Conservation (phyloP, 2,797 vertebrate genomes). For the Allobates femoralis region DNA sequence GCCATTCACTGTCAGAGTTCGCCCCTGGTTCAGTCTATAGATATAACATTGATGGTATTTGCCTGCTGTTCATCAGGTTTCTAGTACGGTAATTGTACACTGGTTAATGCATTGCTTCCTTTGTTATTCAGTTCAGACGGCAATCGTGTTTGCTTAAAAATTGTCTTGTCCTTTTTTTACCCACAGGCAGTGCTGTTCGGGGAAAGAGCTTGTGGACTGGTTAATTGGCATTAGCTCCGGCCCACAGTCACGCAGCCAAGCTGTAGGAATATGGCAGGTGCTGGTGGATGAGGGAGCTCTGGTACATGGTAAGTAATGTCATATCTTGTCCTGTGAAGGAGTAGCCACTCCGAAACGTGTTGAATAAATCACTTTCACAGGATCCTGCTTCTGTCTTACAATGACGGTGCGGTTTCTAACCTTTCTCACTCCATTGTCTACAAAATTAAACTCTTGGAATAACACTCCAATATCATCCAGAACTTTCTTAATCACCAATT, state of each 20-base stretch:
- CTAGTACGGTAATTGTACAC: not conserved
- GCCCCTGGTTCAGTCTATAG: not conserved
- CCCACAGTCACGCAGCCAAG: conserved; percentile 85
- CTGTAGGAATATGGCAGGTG: conserved; percentile 91
- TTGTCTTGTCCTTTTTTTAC: not conserved
- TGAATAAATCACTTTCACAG: too few species aligned
- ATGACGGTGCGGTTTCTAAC: too few species aligned
- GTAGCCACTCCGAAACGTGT: too few species aligned
- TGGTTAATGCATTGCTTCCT: not conserved
- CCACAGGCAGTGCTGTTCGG: conserved; percentile 88
- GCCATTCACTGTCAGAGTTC: too few species aligned
- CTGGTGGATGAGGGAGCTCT: conserved; percentile 89
- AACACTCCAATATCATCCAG: too few species aligned
- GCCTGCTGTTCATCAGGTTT: not conserved
- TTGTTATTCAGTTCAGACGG: not conserved
- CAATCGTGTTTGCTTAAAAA: not conserved
- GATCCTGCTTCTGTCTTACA: too few species aligned
- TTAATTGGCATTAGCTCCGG: conserved; percentile 81
- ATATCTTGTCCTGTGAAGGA: too few species aligned
- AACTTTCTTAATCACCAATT: not conserved
- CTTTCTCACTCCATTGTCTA: too few species aligned
- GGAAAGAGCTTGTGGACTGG: conserved; percentile 91
- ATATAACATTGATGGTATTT: not conserved
- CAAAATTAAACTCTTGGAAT: not conserved
- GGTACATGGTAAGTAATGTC: conserved; percentile 80